These are phyloP conservation scores for Rhorus exstirpatorius DNA, from an alignment of 2,888 invertebrate genomes.

Conservation along the genomic window DNA sequence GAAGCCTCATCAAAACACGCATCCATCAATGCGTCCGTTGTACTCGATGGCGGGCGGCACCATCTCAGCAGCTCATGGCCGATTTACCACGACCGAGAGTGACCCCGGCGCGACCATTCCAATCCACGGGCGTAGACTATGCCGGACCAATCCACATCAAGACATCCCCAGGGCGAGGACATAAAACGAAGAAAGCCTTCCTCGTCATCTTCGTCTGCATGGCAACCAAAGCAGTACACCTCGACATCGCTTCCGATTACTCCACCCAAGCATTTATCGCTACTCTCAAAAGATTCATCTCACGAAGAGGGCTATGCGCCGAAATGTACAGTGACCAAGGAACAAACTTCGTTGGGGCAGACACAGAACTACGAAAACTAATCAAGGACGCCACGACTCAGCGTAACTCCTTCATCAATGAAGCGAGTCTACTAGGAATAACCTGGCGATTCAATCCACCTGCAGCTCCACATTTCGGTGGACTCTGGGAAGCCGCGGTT, in stretches of 20 bases:
- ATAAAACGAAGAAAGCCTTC: neutral
- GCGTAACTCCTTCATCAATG: too few species aligned
- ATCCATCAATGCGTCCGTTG: too few species aligned
- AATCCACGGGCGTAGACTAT: neutral
- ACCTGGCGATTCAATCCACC: neutral
- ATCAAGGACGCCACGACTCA: neutral
- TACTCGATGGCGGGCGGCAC: neutral
- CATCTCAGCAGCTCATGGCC: neutral
- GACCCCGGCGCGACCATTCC: neutral
- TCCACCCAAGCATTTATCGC: neutral
- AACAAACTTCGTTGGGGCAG: neutral
- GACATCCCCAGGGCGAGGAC: neutral
- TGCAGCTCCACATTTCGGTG: neutral
- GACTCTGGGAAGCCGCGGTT: neutral
- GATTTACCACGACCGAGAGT: neutral
- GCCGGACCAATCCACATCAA: neutral
- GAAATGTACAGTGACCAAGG: neutral
- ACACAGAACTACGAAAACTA: neutral
- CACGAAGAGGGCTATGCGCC: too few species aligned
- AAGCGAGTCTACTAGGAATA: neutral
- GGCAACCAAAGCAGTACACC: neutral
- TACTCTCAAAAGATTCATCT: neutral
- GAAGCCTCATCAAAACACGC: too few species aligned
- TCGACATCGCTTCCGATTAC: neutral
- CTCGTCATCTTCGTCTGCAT: neutral